Base-by-base conservation (phyloP, 1,140 invertebrate species). In the Lasioglossum albipes region DNA sequence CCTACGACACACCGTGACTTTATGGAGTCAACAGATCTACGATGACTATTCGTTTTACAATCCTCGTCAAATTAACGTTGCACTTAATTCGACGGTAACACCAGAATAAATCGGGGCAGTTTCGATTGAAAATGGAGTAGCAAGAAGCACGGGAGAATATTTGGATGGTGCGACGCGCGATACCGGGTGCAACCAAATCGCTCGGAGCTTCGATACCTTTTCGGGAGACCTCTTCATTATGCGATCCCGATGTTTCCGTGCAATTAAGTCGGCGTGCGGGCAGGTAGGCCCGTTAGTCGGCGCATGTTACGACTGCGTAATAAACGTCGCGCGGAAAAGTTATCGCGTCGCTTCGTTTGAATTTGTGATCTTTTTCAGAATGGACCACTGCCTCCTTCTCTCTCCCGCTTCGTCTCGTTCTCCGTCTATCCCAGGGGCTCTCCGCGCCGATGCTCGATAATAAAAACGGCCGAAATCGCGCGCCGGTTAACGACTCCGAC, bases 301-400 rank as follows among this genome's bases (percentile, higher is more conserved):
- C 59, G 70, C 75, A 65, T 65, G 85, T 81, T 85, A 78, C 74
- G 71, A 68, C 62, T 71, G 66, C 81, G 75, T 83, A 86, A 87
- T 88, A 88, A 88, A 88, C 81, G 84, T 88, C 84, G 67, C 66
- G 78, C 69, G 73, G 78, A 79, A 85, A 87, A 88, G 86, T 88
- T 88, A 88, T 88, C 81, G 82, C 81, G 79, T 87, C 81, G 84
- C 86, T 87, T 69, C 79, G 74, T 81, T 84, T 74, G 76, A 82
- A 81, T 87, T 76, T 81, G 81, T 74, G 73, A 83, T 86, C 81
- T 79, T 75, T 67, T 78, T 70, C 62, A 41, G 61, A 79, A 64
- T 18, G 71, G 49, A 36, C 27, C 68, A 42, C 68, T 49, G 9
- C 10, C 10, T 12, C 45, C 27, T 6, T 54, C 52, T 54, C 52